Base-by-base conservation (phyloP, 2,797 vertebrate genomes). In the Salarias fasciatus region DNA sequence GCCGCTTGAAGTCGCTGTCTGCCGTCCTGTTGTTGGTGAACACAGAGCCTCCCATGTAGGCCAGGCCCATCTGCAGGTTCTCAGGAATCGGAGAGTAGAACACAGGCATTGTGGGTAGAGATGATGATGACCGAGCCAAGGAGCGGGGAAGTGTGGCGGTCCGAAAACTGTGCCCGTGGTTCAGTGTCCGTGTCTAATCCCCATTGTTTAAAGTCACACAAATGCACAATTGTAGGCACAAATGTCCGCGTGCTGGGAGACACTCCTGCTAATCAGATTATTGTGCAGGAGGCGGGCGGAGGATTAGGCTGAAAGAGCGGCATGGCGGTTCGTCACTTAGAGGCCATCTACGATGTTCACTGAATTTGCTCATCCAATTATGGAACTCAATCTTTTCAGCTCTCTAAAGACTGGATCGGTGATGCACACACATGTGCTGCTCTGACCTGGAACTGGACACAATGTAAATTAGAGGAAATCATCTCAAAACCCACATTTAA, bases 21-120 rank as follows among this genome's bases (percentile, higher is more conserved):
- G 79, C 53, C 0, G 94, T 95, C 87, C 91, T 92, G 90, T 95
- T 94, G 86, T 90, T 91, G 70, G 87, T 86, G 80, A 95, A 94
- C 64, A 94, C 82, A 0, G 93, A 93, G 42, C 91, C 53, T 14
- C 93, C 93, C 69, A 91, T 80, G 0, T 86, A 89, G 10, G 69
- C 82, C 91, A 95, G 75, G 24, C 92, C 90, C 69, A 88, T 18
- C 57, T 93, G 92, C 43, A 95, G 78, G 75, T 87, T 92, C 70
- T 86, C 87, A 0, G 93, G 91, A 30, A 94, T 87, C 3, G 92
- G 89, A 2, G 91, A 92, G 67, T 91, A 93, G 64, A 92, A 92
- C 69, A 93, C 86, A 37, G 93, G 92, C 92, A 94, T 94, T 36
- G 47, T 79, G 72, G 58, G 50, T 28, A 57, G 50, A 24, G 57